Evolutionary conservation across 2,113 vertebrate species (phyloP), one percentile per base, ranked within the genome.

Genomic region (Onychostoma macrolepis): DNA sequence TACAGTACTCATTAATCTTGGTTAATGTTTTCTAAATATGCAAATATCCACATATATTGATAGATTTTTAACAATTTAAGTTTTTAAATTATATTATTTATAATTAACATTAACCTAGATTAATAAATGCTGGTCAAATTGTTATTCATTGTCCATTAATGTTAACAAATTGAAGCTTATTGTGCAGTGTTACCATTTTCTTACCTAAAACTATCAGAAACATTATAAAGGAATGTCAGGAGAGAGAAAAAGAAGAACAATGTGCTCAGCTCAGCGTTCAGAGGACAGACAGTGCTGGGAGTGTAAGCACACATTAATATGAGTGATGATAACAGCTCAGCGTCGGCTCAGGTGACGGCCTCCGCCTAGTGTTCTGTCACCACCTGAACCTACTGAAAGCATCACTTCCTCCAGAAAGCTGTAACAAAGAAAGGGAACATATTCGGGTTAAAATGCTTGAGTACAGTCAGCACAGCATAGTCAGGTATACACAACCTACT

Each of bases 391-490:
- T 13, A 89, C 88, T 5, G 93, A 24, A 3, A 78, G 90, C 85
- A 90, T 94, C 86, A 95, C 95, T 85, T 96, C 94, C 91, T 96
- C 94, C 84, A 95, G 83, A 83, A 96, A 96, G n/a, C 94, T 94
- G 87, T 84, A 15, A 58, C 13, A 85, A 4, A 86, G n/a, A 85
- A 81, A 12, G 41, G 33, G 36, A 48, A 80, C 24, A 38, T 36
- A 26, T 75, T 61, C 65, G 28, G 19, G n/a, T 67, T 1, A 43
- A 5, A 63, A 43, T 81, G 24, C 2, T 2, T 24, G 4, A 56
- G 24, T 9, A 26, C 1, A 28, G 53, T 41, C 78, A n/a, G 33
- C 33, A 61, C 36, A 17, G 4, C 15, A 53, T 17, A 71, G 26
- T 78, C 15, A 4, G 45, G 5, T 78, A 33, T 78, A 36, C 6